Base-by-base conservation (phyloP, 1,140 invertebrate species). In the Aphelenchoides fujianensis region DNA sequence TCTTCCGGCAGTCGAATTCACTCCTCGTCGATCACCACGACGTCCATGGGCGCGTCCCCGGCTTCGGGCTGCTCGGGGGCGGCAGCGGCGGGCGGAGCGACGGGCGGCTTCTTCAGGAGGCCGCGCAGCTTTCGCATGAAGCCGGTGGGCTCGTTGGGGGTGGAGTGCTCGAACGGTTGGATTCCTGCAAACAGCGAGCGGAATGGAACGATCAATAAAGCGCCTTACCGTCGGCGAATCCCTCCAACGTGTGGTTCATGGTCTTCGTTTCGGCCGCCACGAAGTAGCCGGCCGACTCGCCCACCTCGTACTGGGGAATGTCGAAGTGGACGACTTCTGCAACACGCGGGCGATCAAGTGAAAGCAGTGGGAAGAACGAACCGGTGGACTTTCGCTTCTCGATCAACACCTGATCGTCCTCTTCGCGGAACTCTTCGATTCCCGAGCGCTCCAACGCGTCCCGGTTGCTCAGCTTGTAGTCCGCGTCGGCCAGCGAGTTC, bases 361-460 rank as follows among this genome's bases (percentile, higher is more conserved):
- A 59, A 59, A 59, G 34, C 19, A 59, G 34, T 19, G 55, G 28
- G 12, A 23, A 59, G 34, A 59, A 59, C 55, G 12, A 30, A 59
- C 19, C 19, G 12, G 23, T 7, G 5, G 55, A 30, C 34, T 5
- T 59, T 59, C 5, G 5, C 34, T 5, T 32, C 23, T 59, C 55
- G 7, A 7, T 19, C 23, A 59, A 59, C 19, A 30, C 19, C 28
- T 16, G 23, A 7, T 59, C 55, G 19, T 7, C 55, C 34, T 59
- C 23, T 5, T 5, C 19, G 5, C 19, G 5, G 34, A 59, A 59
- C 5, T 23, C 23, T 5, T 59, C 55, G 19, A 59, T 59, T 7
- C 55, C 55, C 23, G 55, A 59, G 7, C 55, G 55, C 7, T 59
- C 19, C 55, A 59, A 7, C 28, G 55, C 55, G 19, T 59, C 55